Base-by-base conservation (phyloP, 2,797 vertebrate species). In the Arnoldichthys spilopterus region DNA sequence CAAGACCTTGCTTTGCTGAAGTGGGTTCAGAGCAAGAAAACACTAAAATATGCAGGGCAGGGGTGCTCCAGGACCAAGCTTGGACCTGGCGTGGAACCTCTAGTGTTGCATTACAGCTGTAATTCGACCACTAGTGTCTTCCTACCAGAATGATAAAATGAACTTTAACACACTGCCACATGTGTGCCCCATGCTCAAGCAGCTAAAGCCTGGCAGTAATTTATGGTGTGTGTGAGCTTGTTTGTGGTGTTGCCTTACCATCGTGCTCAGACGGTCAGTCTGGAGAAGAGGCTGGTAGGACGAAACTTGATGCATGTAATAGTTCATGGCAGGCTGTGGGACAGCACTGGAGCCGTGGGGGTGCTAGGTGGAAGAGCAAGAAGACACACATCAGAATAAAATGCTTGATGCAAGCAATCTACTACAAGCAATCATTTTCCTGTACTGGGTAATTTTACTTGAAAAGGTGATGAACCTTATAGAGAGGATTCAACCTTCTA, bases 251-350 rank as follows among this genome's bases (percentile, higher is more conserved):
- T 89, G 88, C 92, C 95, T 96, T 95, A 99, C 97, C 96, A 90
- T 90, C 74, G 88, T 73, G 59, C 89, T 91, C 83, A 96, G 93
- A 83, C 93, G 92, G 87, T 92, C 87, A 66, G 91, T 88, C 72
- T 93, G 88, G 80, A 95, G 96, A 88, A 94, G 91, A 85, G 90
- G 90, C 30, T 92, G 81, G 82, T 84, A 93, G 85, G 91, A 90
- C 7, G 94, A 91, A 88, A 94, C 81, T 72, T 95, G 91, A 91
- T 97, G 95, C 94, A 94, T 82, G 85, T 96, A 97, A 93, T 98
- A 98, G 94, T 94, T 99, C 97, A 98, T 99, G 86, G 86, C 83
- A 54, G 82, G 85, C 87, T 90, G 86, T 81, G 78, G 70, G 63
- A 43, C 63, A 22, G 66, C 32, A n/a, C 24, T 66, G 62, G 56